Percentiles rank a stretch among this genome's conserved stretches.
These are phyloP conservation scores for Hippoglossus hippoglossus DNA, from an alignment of 2,797 vertebrate species.

Conservation along the genomic window DNA sequence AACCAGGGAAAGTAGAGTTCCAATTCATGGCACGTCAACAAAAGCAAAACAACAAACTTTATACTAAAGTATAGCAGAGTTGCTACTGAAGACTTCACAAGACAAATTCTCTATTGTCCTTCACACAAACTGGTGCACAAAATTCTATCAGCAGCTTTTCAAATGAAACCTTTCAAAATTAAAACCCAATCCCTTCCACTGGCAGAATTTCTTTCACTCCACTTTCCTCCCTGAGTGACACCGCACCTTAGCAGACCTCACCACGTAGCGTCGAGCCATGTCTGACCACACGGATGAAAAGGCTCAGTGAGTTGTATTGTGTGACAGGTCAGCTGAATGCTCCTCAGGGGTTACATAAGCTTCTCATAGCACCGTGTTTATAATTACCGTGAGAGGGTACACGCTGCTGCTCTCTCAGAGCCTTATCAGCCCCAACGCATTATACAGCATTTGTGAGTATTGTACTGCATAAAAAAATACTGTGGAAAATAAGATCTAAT, in stretches of 20 bases:
- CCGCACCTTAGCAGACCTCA: background rate
- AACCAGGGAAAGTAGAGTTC: constrained; percentile 29
- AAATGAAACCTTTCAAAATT: background rate
- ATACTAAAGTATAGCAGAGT: background rate
- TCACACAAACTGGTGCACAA: background rate
- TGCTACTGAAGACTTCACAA: background rate
- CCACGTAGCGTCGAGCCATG: background rate
- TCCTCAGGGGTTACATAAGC: constrained; percentile 67
- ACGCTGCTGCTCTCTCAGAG: constrained; percentile 60
- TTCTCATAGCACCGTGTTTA: constrained; percentile 56
- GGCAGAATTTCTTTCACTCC: background rate
- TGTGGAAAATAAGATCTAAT: constrained; percentile 1
- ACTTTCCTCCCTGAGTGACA: constrained; percentile 9
- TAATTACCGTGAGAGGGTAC: constrained; percentile 74
- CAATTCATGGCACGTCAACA: constrained; percentile 1
- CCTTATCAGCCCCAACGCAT: constrained; percentile 63
- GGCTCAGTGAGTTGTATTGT: constrained; percentile 31
- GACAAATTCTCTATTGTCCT: background rate
- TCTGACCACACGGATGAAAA: constrained; percentile 28
- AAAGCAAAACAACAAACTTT: constrained; percentile 1
- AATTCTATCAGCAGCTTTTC: background rate
- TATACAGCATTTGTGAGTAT: constrained; percentile 19
- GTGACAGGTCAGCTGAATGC: constrained; percentile 46
- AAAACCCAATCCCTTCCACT: background rate
- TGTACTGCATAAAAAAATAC: constrained; percentile 3